phyloP scores from a whole-genome alignment of 2,113 vertebrate species.

The Dicerorhinus sumatrensis region DNA sequence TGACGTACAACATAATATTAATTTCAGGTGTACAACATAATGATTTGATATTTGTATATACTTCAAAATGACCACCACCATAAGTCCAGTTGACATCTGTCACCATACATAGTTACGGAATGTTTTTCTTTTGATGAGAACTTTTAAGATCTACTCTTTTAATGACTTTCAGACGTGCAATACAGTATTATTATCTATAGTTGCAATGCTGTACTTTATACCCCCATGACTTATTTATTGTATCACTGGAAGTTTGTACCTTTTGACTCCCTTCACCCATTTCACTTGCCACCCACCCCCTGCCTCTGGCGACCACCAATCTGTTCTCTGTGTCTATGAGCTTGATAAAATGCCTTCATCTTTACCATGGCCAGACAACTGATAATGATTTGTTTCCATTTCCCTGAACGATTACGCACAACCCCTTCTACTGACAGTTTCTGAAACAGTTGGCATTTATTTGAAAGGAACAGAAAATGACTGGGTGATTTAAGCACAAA shows the following conservation, averaged over 20 bases:
- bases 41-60: background rate
- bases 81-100: background rate
- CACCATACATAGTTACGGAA: background rate
- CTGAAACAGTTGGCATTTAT: background rate
- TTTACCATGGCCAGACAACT: background rate
- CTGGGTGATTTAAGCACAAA: background rate
- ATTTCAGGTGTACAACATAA: background rate
- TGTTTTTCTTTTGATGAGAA: background rate
- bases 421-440: background rate
- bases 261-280: background rate
- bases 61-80: background rate
- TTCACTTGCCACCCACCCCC: accelerated
- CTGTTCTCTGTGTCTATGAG: background rate
- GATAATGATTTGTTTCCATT: background rate
- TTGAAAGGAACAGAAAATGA: background rate
- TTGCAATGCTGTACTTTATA: background rate
- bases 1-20: background rate
- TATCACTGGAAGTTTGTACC: background rate
- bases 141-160: background rate
- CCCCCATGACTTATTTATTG: background rate
- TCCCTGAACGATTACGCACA: background rate
- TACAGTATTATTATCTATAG: background rate
- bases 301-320: background rate
- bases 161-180: background rate
- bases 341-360: background rate